A percentile compares a stretch with the other conserved stretches of the same genome.
Conservation (phyloP, 2,797 vertebrate genomes). For the Centroberyx gerrardi region DNA sequence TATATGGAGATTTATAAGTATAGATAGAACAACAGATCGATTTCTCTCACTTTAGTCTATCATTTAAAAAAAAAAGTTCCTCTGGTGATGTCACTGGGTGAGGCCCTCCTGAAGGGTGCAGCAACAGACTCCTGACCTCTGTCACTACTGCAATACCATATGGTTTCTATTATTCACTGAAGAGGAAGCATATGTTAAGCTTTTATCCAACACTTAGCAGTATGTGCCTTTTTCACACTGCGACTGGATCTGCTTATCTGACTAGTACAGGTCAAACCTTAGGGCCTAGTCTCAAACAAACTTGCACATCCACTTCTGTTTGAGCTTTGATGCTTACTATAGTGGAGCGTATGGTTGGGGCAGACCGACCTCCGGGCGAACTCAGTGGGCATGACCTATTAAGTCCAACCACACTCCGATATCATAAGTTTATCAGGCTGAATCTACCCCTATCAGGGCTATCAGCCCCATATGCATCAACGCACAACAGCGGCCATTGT, state of each 20-base stretch:
- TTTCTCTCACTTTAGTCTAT: no score
- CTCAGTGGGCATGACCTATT: conserved; percentile 16
- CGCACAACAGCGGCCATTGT: conserved; percentile 66
- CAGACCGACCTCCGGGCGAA: neutral
- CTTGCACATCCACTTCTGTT: neutral
- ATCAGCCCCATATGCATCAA: conserved; percentile 29
- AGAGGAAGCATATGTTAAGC: neutral
- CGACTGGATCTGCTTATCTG: neutral
- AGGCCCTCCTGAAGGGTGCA: neutral
- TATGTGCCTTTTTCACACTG: neutral
- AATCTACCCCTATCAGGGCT: conserved; percentile 30
- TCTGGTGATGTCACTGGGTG: conserved; percentile 4
- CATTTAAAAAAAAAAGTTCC: neutral
- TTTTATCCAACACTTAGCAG: neutral
- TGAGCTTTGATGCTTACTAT: neutral
- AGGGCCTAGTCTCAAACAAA: neutral
- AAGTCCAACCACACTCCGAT: conserved; percentile 12
- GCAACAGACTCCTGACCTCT: neutral
- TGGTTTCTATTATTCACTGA: neutral
- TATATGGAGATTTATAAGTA: neutral
- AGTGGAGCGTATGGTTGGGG: neutral
- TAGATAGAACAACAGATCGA: no score
- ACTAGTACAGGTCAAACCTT: neutral
- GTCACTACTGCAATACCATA: conserved; percentile 1
- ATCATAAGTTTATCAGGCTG: conserved; percentile 51